A percentile compares a stretch with the other conserved stretches of the same genome.
phyloP scores from a whole-genome alignment of 2,888 invertebrate genomes.

The Phorcus lineatus region DNA sequence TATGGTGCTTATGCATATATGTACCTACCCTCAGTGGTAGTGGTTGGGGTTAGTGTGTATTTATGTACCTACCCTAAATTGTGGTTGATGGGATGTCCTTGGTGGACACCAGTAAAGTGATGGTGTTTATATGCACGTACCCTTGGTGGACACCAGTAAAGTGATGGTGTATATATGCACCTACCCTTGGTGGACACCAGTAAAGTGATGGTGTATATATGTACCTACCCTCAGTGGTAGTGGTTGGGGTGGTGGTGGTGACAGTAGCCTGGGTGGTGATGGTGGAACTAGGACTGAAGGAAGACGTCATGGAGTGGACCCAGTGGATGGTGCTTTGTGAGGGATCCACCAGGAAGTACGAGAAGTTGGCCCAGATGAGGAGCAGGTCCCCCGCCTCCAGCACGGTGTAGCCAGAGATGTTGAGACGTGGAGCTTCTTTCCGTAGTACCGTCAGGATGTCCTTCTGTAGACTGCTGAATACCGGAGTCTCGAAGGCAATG shows the following conservation, averaged over 20 bases:
- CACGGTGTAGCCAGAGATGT: slow-evolving; percentile 22
- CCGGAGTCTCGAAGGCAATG: slow-evolving; percentile 15
- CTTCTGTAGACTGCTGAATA: not conserved
- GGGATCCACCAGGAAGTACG: slow-evolving; percentile 17
- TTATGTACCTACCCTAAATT: too few species aligned
- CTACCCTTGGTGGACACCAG: not conserved
- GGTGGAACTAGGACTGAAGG: slow-evolving; percentile 21
- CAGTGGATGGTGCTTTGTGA: not conserved
- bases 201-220: too few species aligned
- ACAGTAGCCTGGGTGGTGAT: not conserved
- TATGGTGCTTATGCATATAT: too few species aligned
- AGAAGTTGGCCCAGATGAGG: slow-evolving; percentile 28
- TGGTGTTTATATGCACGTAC: too few species aligned
- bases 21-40: slow-evolving; percentile 5
- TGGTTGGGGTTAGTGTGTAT: not conserved
- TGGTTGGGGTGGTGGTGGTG: not conserved
- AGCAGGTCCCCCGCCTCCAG: slow-evolving; percentile 24
- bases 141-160: too few species aligned
- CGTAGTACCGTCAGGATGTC: slow-evolving; percentile 23
- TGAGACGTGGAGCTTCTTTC: not conserved
- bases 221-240: slow-evolving; percentile 5
- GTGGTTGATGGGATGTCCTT: too few species aligned
- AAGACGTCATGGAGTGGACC: not conserved
- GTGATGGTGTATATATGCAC: not conserved
- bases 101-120: too few species aligned